Evolutionary conservation across 2,888 invertebrate genomes (phyloP), one percentile per base, ranked within the genome.

Genomic region (Drosophila trichaetosa): DNA sequence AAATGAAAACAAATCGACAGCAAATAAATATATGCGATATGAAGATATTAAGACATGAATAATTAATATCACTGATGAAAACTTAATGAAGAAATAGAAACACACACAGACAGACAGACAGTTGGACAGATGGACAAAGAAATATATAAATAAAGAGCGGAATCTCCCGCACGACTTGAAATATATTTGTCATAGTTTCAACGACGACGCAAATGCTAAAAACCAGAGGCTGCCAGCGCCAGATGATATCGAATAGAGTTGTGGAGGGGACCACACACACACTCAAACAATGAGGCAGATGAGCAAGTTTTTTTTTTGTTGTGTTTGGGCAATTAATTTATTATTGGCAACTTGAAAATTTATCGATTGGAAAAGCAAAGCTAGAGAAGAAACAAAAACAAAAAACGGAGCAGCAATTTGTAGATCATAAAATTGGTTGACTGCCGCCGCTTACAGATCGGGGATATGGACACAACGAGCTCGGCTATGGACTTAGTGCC

Each of bases 101-200:
- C 73, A 73, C 75, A 76, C 29, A 70, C 40, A 61, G 52, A 68
- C 52, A 64, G 52, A 18, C 13, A 40, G 53, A 58, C 51, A 56
- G 18, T 52, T 18, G 29, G 53, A 54, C 10, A 40, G 24, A 29
- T 13, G 42, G 8, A 46, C 27, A 52, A 56, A 24, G 69, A 58
- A 29, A 80, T 54, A 75, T 49, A 74, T 74, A 74, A 80, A 76
- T 76, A 77, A 82, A 69, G 66, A 78, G 77, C 72, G 79, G 79
- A 84, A 79, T 87, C 79, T 86, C 72, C 76, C 56, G 46, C 74
- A 52, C 76, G 71, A 83, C 76, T 83, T 78, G 76, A 91, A 87
- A 88, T 84, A 84, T 86, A 91, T 91, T 91, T 91, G 91, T 91
- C 91, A 91, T 88, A 88, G 91, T 89, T 86, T 84, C 76, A 67